Percentiles rank a stretch among this genome's conserved stretches.
phyloP scores from a whole-genome alignment of 2,113 vertebrate genomes.

The Narcine bancroftii region DNA sequence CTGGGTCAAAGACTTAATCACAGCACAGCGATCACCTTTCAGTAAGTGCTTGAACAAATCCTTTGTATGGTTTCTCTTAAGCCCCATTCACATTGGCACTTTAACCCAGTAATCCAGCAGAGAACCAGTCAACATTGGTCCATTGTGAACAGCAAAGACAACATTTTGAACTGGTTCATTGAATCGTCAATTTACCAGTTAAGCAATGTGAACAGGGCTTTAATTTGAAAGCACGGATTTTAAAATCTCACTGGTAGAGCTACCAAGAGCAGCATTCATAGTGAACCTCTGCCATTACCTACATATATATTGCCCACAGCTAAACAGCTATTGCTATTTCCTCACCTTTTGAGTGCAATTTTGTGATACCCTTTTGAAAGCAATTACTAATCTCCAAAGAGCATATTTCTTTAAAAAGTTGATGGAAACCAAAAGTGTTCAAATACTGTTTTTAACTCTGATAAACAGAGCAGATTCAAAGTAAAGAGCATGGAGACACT shows the following conservation, averaged over 20 bases:
- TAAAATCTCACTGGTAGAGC: not conserved
- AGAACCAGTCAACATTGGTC: too few species aligned
- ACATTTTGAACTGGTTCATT: too few species aligned
- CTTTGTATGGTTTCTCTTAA: not conserved
- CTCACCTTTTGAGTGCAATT: not conserved
- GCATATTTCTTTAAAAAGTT: not conserved
- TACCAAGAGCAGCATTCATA: not conserved
- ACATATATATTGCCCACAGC: not conserved
- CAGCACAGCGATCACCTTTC: not conserved
- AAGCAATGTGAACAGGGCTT: too few species aligned
- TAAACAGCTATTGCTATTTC: not conserved
- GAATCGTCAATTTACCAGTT: too few species aligned
- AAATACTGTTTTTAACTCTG: not conserved
- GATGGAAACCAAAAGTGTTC: not conserved
- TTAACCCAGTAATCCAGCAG: too few species aligned
- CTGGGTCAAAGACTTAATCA: not conserved
- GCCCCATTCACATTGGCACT: too few species aligned
- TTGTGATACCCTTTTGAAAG: not conserved
- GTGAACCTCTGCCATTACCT: not conserved
- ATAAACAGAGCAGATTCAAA: too few species aligned
- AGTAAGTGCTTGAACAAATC: not conserved
- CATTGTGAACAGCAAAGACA: too few species aligned
- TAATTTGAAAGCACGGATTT: constrained; percentile 7
- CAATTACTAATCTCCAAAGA: too few species aligned
- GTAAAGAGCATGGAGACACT: not conserved